These are phyloP conservation scores for Sterna hirundo DNA, from an alignment of 2,113 vertebrate species.

Conservation along the genomic window DNA sequence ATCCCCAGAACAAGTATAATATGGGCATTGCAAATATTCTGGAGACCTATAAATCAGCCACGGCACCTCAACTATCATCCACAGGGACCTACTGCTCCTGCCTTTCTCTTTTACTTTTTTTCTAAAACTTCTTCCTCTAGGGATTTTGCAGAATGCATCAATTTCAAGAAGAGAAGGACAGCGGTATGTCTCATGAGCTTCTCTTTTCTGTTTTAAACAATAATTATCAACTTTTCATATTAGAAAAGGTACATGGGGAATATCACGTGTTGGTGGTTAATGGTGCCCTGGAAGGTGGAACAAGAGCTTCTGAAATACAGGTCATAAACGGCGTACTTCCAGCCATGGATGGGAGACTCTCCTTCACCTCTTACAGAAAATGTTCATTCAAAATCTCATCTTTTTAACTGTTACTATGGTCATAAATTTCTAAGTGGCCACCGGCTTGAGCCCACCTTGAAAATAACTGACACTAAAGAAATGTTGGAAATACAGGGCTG, in stretches of 20 bases:
- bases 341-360: not conserved
- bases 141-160: not conserved
- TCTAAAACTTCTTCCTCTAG: not conserved
- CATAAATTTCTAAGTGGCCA: not conserved
- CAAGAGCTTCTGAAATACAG: not conserved
- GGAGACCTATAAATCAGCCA: slow-evolving; percentile 11
- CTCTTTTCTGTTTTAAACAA: not conserved
- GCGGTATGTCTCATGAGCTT: not conserved
- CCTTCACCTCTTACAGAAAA: not conserved
- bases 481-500: not conserved
- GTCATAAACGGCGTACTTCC: fast-evolving
- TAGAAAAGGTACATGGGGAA: not conserved
- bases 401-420: not conserved
- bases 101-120: not conserved
- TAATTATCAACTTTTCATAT: not conserved
- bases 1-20: slow-evolving; percentile 50
- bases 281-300: not conserved
- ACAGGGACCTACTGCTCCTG: not conserved
- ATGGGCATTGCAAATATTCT: not conserved
- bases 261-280: fast-evolving
- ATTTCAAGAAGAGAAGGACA: not conserved
- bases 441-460: not conserved
- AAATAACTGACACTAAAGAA: not conserved
- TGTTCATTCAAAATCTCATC: not conserved
- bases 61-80: not conserved